These are phyloP conservation scores for Rhincodon typus DNA, from an alignment of 2,797 vertebrate genomes.

Conservation along the genomic window DNA sequence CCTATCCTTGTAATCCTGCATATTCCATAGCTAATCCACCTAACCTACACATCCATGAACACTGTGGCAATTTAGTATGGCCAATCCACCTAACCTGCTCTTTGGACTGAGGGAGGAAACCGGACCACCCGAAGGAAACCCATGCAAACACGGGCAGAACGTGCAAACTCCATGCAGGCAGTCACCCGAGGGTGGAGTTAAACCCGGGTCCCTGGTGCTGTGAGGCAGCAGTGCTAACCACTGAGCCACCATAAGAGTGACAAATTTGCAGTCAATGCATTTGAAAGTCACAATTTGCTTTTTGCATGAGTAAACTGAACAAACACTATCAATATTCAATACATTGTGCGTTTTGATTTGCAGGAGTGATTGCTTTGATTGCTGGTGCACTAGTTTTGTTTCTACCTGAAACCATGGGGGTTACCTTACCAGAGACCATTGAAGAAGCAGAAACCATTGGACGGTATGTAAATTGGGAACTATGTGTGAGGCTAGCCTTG, in stretches of 20 bases:
- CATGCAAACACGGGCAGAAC: too few relatives aligned
- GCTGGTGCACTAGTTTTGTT: conserved; percentile 44
- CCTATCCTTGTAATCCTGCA: too few relatives aligned
- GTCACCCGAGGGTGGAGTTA: too few relatives aligned
- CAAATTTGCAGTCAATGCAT: background rate
- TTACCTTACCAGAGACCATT: conserved; percentile 46
- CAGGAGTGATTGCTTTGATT: conserved; percentile 44
- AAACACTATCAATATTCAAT: background rate
- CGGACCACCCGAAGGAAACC: too few relatives aligned
- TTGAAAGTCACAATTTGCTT: background rate
- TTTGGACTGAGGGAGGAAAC: too few relatives aligned
- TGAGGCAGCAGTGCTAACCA: too few relatives aligned
- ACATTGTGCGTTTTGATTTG: background rate
- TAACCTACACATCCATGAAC: too few relatives aligned
- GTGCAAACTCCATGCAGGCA: too few relatives aligned
- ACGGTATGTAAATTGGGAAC: conserved; percentile 31
- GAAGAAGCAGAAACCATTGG: conserved; percentile 45
- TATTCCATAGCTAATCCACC: background rate
- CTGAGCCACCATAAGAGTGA: background rate
- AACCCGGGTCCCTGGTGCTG: too few relatives aligned
- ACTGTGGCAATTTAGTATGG: too few relatives aligned
- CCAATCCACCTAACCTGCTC: too few relatives aligned
- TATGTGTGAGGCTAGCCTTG: background rate
- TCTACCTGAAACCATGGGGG: conserved; percentile 47
- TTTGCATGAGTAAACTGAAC: background rate